Conservation (phyloP, 2,797 vertebrate species). For the Myotis planiceps region DNA sequence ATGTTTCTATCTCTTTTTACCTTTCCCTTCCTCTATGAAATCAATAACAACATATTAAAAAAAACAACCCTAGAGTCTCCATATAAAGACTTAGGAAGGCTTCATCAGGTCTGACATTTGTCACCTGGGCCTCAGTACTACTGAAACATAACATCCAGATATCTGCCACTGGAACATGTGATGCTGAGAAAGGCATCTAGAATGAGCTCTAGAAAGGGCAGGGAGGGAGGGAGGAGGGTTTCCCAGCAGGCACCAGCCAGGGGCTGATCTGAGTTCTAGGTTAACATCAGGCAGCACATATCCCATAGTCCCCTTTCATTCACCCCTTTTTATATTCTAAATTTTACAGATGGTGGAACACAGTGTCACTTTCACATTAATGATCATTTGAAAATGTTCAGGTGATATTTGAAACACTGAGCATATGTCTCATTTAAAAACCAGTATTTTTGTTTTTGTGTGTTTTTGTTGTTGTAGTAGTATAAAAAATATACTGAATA, state of each 20-base stretch:
- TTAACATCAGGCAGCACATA: not conserved
- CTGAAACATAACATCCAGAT: not conserved
- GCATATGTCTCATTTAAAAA: slow-evolving; percentile 14
- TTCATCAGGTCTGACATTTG: not conserved
- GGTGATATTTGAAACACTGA: not conserved
- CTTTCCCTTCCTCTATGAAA: too few relatives aligned
- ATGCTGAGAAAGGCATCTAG: not conserved
- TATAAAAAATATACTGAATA: not conserved
- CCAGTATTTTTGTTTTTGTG: not conserved
- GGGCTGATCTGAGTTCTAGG: not conserved
- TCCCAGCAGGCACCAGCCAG: not conserved
- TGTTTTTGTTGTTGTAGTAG: not conserved
- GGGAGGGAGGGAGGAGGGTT: not conserved
- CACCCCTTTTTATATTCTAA: not conserved
- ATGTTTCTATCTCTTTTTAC: too few relatives aligned
- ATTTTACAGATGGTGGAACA: not conserved
- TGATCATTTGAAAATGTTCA: not conserved
- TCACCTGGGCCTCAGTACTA: not conserved
- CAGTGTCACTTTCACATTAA: not conserved
- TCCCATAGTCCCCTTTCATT: not conserved
- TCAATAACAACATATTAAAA: too few relatives aligned
- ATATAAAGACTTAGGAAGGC: not conserved
- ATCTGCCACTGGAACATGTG: not conserved
- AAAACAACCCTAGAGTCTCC: not conserved
- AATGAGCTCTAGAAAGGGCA: not conserved